Evolutionary conservation across 2,888 invertebrate species (phyloP).

Genomic region (Chymomyza fuscimana): DNA sequence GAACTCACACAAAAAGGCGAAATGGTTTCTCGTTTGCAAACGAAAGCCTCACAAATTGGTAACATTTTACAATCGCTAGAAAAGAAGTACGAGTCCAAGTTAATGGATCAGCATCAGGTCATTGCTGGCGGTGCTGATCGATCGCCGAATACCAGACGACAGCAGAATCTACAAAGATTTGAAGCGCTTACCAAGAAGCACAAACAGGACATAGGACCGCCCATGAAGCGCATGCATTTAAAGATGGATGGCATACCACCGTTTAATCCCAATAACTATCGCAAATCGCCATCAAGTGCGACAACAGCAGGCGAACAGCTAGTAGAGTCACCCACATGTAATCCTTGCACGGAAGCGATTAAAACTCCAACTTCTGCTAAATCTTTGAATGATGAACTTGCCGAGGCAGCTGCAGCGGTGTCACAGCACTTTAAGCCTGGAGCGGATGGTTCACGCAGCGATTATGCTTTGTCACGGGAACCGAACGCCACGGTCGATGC

Average conservation of each 20-base stretch:
- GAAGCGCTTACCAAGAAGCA: slow-evolving; percentile 78
- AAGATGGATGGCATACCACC: slow-evolving; percentile 80
- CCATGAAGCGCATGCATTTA: slow-evolving; percentile 78
- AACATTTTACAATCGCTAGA: slow-evolving; percentile 94
- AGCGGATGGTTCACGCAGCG: slow-evolving; percentile 64
- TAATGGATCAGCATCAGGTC: slow-evolving; percentile 84
- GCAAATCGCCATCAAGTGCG: slow-evolving; percentile 80
- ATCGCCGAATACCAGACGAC: slow-evolving; percentile 76
- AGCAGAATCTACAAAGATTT: slow-evolving; percentile 78
- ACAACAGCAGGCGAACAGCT: slow-evolving; percentile 13
- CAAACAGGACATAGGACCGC: slow-evolving; percentile 78
- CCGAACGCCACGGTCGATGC: slow-evolving; percentile 30
- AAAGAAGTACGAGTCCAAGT: slow-evolving; percentile 82
- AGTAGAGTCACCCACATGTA: not conserved
- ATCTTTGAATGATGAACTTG: slow-evolving; percentile 65
- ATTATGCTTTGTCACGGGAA: slow-evolving; percentile 61
- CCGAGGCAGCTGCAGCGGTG: slow-evolving; percentile 58
- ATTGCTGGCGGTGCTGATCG: slow-evolving; percentile 66
- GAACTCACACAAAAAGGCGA: slow-evolving; percentile 97
- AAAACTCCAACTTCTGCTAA: slow-evolving; percentile 80
- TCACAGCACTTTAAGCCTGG: slow-evolving; percentile 55
- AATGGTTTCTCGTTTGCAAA: slow-evolving; percentile 96
- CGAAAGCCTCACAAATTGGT: slow-evolving; percentile 96
- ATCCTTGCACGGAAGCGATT: slow-evolving; percentile 17
- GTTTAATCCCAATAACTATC: slow-evolving; percentile 81